Conservation (phyloP, 1,140 invertebrate species). For the Drosophila takahashii region DNA sequence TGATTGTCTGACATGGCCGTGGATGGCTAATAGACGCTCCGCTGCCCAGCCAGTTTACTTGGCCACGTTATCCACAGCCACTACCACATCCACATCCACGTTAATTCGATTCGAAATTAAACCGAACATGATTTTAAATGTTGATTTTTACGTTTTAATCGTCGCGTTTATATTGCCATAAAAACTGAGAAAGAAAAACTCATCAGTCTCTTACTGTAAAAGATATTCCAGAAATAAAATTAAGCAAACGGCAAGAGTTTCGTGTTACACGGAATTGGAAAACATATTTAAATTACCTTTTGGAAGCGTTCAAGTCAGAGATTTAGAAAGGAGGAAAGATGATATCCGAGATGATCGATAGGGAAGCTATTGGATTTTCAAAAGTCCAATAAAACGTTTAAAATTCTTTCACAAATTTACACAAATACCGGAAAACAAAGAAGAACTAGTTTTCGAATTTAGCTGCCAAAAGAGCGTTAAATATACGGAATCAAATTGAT, state of each 20-base stretch:
- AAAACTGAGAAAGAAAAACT: slow-evolving; percentile 64
- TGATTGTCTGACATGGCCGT: slow-evolving; percentile 80
- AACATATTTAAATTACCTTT: slow-evolving; percentile 51
- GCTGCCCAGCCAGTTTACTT: slow-evolving; percentile 61
- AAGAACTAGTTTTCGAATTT: slow-evolving; percentile 8
- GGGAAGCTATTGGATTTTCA: slow-evolving; percentile 45
- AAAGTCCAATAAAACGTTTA: slow-evolving; percentile 43
- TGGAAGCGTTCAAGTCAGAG: slow-evolving; percentile 25
- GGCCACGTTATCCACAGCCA: slow-evolving; percentile 15
- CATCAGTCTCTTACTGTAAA: slow-evolving; percentile 51
- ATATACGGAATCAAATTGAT: slow-evolving; percentile 7
- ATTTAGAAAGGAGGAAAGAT: slow-evolving; percentile 16
- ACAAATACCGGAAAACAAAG: slow-evolving; percentile 45
- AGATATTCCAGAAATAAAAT: slow-evolving; percentile 19
- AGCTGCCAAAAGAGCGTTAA: slow-evolving; percentile 19
- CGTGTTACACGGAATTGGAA: slow-evolving; percentile 69
- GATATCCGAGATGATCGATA: slow-evolving; percentile 56
- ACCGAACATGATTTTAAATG: slow-evolving; percentile 82
- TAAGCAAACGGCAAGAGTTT: slow-evolving; percentile 45
- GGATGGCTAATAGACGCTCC: slow-evolving; percentile 63
- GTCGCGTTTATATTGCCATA: slow-evolving; percentile 82
- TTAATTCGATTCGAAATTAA: slow-evolving; percentile 78
- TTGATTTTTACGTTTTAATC: slow-evolving; percentile 82
- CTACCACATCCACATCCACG: slow-evolving; percentile 10
- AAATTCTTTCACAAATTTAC: slow-evolving; percentile 45